phyloP scores from a whole-genome alignment of 2,113 vertebrate species.

The Pao palembangensis region DNA sequence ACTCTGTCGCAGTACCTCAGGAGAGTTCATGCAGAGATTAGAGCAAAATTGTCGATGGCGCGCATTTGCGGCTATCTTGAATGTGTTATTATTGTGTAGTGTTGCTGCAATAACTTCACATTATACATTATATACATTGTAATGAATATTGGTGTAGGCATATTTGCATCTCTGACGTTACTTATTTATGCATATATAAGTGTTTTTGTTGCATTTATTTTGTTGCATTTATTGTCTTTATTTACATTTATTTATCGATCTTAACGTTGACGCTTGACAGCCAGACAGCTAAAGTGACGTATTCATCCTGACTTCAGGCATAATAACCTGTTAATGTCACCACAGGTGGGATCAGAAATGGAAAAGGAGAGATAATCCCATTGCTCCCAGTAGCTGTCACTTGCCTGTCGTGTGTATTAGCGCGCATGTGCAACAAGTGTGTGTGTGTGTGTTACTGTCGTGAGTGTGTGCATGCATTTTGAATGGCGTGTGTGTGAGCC shows the following conservation, averaged over 20 bases:
- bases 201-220: too few species aligned
- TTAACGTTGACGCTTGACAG: too few species aligned
- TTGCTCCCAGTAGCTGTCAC: not conserved
- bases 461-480: constrained; percentile 7
- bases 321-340: too few species aligned
- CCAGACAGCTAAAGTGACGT: too few species aligned
- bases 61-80: constrained; percentile 42
- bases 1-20: constrained; percentile 9
- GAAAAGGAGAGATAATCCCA: too few species aligned
- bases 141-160: not conserved
- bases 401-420: constrained; percentile 5
- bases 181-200: too few species aligned
- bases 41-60: not conserved
- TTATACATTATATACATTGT: not conserved
- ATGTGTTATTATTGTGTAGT: not conserved
- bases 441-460: constrained; percentile 35
- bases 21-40: constrained; percentile 6
- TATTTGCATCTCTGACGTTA: not conserved
- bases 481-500: constrained; percentile 35
- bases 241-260: too few species aligned
- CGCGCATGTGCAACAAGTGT: constrained; percentile 11
- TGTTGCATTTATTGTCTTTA: too few species aligned
- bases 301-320: too few species aligned
- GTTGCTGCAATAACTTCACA: not conserved
- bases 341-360: too few species aligned